These are phyloP conservation scores for Podotricha telesiphe DNA, from an alignment of 2,888 invertebrate species.

Conservation along the genomic window DNA sequence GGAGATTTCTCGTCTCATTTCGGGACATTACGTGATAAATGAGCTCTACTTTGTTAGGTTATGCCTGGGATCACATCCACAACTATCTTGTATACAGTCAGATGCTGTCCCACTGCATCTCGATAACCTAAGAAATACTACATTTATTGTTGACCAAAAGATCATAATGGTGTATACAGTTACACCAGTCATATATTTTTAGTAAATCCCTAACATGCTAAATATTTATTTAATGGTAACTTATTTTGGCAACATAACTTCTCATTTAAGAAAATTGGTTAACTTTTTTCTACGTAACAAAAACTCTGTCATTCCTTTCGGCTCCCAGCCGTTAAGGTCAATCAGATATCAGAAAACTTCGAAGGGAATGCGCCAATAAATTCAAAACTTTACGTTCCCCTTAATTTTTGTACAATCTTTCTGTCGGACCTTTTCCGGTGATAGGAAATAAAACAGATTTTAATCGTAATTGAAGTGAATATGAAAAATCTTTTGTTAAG, in stretches of 20 bases:
- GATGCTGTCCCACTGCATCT: too few relatives aligned
- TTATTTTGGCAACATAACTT: not conserved
- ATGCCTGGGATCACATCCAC: too few relatives aligned
- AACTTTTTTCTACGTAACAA: slow-evolving; percentile 3
- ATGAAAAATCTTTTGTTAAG: slow-evolving; percentile 25
- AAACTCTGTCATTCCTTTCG: not conserved
- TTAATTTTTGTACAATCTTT: slow-evolving; percentile 31
- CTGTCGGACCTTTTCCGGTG: slow-evolving; percentile 27
- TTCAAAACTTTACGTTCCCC: slow-evolving; percentile 37
- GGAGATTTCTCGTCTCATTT: too few relatives aligned
- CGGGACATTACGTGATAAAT: too few relatives aligned
- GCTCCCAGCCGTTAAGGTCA: slow-evolving; percentile 29
- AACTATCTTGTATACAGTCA: too few relatives aligned
- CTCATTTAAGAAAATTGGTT: not conserved
- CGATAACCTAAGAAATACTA: too few relatives aligned
- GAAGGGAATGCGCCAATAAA: slow-evolving; percentile 35
- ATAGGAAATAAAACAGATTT: slow-evolving; percentile 34
- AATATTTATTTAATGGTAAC: too few relatives aligned
- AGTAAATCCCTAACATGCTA: too few relatives aligned
- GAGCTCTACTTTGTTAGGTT: too few relatives aligned
- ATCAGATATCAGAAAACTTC: slow-evolving; percentile 36
- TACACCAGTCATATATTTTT: too few relatives aligned
- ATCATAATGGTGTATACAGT: too few relatives aligned
- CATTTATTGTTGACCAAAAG: too few relatives aligned
- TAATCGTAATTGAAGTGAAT: slow-evolving; percentile 32